phyloP scores from a whole-genome alignment of 2,113 vertebrate genomes.

The Atlantisia rogersi region DNA sequence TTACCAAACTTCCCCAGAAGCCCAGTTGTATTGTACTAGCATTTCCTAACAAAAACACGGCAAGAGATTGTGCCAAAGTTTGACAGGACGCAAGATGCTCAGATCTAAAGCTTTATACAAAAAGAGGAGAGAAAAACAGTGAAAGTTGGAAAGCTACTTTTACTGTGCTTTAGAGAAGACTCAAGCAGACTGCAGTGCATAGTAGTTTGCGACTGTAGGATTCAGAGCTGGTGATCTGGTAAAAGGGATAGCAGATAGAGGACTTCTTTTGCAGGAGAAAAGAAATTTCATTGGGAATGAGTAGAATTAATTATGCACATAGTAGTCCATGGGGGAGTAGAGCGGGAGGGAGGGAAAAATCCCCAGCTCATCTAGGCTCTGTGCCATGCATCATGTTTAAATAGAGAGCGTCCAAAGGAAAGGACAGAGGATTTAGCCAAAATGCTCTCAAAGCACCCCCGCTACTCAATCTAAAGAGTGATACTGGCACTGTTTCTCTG shows the following conservation, averaged over 20 bases:
- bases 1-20: neutral
- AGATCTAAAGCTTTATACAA: neutral
- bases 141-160: neutral
- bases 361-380: constrained; percentile 19
- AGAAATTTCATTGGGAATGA: neutral
- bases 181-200: neutral
- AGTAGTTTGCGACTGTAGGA: neutral
- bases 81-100: neutral
- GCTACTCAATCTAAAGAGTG: constrained; percentile 37
- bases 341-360: neutral
- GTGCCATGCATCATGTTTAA: neutral
- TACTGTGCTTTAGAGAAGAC: neutral
- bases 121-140: neutral
- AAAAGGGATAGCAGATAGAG: neutral
- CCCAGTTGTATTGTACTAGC: neutral
- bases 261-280: neutral
- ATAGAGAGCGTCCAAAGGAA: constrained; percentile 25
- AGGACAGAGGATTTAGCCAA: constrained; percentile 37
- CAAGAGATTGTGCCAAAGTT: neutral
- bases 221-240: neutral
- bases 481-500: constrained; percentile 55
- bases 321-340: neutral
- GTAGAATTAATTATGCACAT: constrained; percentile 41
- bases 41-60: constrained; percentile 19
- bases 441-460: constrained; percentile 53